Base-by-base conservation (phyloP, 2,888 invertebrate genomes). In the Leptinotarsa tumamoca region DNA sequence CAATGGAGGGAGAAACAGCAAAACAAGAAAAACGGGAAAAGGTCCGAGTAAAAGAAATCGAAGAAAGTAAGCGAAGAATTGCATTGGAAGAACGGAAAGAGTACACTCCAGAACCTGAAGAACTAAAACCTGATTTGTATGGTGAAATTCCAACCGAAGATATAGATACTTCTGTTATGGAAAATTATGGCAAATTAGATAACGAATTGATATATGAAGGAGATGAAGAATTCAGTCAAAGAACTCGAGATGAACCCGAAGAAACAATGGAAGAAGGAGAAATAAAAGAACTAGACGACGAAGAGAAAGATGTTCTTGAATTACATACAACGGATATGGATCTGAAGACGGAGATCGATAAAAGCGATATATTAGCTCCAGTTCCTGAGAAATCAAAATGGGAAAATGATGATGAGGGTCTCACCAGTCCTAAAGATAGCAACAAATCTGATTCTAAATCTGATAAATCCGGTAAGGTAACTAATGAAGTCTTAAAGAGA, bases 321-420 rank as follows among this genome's bases (percentile, higher is more conserved):
- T 86, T 92, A 72, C 91, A 92, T 85, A 89, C 90, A 10, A 92
- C 90, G 78, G 91, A 91, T 83, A 86, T 90, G 79, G 90, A 92
- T 78, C 89, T 92, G 82, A 88, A 89, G 81, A 82, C 87, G 4
- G 92, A 91, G 78, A 84, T 89, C 14, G 87, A 86, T 17, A 87
- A 84, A 83, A 89, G 89, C 69, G 93, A 94, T 87, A 91, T 94
- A 86, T 87, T 95, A 71, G 94, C 94, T 18, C 93, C 92, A 3
- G 82, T 95, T 76, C 95, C 96, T 0, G 96, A 94, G 84, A 89
- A 94, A 70, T 96, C 96, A 1, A 96, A 96, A 88, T 97, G 97
- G 97, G 97, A 97, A 88, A 92, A 95, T 50, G 94, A 94, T 61
- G 94, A 94, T 71, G 92, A 93, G 58, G 89, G 78, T 50, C 79